These are phyloP conservation scores for Gadopsis bispinosus DNA, from an alignment of 2,797 vertebrate genomes.

Conservation along the genomic window DNA sequence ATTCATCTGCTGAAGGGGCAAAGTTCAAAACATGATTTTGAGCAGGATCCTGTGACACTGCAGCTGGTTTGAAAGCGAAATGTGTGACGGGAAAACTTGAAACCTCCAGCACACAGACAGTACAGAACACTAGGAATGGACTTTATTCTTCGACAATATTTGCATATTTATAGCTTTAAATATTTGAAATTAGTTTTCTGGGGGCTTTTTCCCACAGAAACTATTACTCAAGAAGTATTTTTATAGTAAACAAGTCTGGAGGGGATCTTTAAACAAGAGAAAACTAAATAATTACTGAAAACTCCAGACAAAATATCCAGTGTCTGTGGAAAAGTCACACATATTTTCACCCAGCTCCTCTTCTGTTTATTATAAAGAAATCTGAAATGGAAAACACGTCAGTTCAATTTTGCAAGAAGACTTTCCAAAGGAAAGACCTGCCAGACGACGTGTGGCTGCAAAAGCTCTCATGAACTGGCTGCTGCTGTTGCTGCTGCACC, in stretches of 20 bases:
- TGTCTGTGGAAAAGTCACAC: neutral
- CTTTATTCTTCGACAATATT: neutral
- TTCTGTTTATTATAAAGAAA: too few relatives aligned
- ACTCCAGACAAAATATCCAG: neutral
- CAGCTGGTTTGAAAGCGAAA: neutral
- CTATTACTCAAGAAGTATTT: neutral
- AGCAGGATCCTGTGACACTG: neutral
- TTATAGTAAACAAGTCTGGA: conserved; percentile 4
- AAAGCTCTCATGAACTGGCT: neutral
- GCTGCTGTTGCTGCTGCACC: neutral
- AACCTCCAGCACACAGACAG: neutral
- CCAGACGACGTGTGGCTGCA: neutral
- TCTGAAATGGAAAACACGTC: too few relatives aligned
- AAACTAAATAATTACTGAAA: neutral
- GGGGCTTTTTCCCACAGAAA: too few relatives aligned
- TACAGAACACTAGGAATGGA: neutral
- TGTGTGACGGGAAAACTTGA: neutral
- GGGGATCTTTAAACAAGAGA: neutral
- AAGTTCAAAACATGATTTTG: neutral
- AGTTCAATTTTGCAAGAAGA: too few relatives aligned
- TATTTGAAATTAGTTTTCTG: too few relatives aligned
- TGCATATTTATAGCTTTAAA: neutral
- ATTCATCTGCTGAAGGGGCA: neutral
- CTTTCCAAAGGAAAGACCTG: neutral
- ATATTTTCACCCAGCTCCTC: neutral